Evolutionary conservation across 2,797 vertebrate genomes (phyloP).

Genomic region (Setipinna tenuifilis): DNA sequence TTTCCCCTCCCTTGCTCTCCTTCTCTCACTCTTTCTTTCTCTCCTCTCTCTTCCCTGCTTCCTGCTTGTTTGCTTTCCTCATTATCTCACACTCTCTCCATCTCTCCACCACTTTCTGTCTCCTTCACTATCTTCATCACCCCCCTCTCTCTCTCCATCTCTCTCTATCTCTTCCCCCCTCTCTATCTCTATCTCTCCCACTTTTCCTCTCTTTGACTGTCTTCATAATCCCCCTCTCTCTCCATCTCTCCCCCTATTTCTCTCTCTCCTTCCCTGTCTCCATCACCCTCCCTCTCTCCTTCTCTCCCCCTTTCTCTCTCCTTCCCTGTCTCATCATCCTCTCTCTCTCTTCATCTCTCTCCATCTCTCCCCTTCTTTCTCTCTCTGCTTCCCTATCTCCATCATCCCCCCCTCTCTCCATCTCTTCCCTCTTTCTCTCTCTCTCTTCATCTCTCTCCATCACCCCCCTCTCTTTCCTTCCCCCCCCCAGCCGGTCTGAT

Average conservation of each 20-base stretch:
- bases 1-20: neutral
- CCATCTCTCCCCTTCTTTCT: neutral
- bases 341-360: neutral
- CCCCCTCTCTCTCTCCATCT: neutral
- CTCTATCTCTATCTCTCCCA: neutral
- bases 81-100: neutral
- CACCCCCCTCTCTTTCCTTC: neutral
- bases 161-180: neutral
- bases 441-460: conserved; percentile 2
- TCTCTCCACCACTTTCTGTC: no score
- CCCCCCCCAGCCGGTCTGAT: conserved; percentile 82
- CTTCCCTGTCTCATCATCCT: neutral
- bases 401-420: neutral
- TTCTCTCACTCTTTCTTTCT: neutral
- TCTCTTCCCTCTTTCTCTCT: neutral
- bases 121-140: no score
- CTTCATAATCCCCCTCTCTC: neutral
- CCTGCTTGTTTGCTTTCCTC: neutral
- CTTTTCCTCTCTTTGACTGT: neutral
- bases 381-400: neutral
- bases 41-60: neutral
- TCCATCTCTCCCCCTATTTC: neutral
- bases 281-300: neutral
- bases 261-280: neutral
- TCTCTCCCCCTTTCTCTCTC: neutral